Evolutionary conservation across 2,888 invertebrate species (phyloP).

Genomic region (Peribatodes rhomboidaria): DNA sequence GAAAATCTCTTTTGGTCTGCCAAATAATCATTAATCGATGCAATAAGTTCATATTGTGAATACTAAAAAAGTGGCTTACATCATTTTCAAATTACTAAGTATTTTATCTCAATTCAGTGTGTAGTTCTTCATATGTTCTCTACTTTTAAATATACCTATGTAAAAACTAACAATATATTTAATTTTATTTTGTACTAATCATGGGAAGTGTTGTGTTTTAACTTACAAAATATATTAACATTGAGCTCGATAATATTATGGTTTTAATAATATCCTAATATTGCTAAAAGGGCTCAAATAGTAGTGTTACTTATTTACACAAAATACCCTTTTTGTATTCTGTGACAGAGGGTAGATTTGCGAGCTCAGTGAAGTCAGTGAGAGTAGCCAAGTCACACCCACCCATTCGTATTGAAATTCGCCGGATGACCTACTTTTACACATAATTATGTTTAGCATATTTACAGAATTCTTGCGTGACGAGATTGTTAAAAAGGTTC

Average conservation of each 20-base stretch:
- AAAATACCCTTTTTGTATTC: slow-evolving; percentile 17
- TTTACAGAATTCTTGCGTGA: slow-evolving; percentile 26
- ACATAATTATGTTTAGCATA: slow-evolving; percentile 30
- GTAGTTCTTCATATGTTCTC: slow-evolving; percentile 86
- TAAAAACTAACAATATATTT: slow-evolving; percentile 87
- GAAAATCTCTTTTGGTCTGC: slow-evolving; percentile 87
- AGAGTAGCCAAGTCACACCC: slow-evolving; percentile 31
- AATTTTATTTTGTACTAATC: slow-evolving; percentile 87
- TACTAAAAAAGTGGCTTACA: slow-evolving; percentile 86
- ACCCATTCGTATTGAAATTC: slow-evolving; percentile 28
- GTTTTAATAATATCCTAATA: slow-evolving; percentile 76
- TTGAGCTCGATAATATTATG: slow-evolving; percentile 84
- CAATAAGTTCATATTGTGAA: slow-evolving; percentile 86
- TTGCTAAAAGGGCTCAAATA: slow-evolving; percentile 26
- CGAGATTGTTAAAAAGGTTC: slow-evolving; percentile 22
- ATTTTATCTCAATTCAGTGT: slow-evolving; percentile 87
- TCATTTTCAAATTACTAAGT: slow-evolving; percentile 84
- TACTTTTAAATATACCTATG: slow-evolving; percentile 86
- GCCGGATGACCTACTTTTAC: slow-evolving; percentile 33
- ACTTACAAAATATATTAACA: slow-evolving; percentile 87
- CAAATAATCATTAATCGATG: slow-evolving; percentile 83
- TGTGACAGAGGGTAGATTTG: slow-evolving; percentile 12
- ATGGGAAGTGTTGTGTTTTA: slow-evolving; percentile 87
- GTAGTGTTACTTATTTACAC: background rate
- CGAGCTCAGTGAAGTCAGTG: slow-evolving; percentile 26